Conservation (phyloP, 1,140 invertebrate genomes). For the Drosophila pseudoananassae region DNA sequence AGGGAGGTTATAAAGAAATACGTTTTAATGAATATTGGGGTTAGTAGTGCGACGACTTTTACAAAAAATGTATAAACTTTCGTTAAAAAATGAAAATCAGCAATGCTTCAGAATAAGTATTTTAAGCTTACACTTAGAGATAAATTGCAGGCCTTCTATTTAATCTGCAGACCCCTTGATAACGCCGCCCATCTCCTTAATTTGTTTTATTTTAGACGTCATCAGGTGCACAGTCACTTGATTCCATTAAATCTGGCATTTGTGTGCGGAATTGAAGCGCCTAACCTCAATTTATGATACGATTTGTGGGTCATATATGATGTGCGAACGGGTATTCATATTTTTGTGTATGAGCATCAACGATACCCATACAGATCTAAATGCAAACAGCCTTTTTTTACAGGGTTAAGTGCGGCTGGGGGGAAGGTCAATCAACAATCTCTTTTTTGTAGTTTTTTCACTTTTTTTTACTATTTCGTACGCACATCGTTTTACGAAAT, state of each 20-base stretch:
- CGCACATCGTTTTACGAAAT: conserved; percentile 39
- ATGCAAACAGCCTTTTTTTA: conserved; percentile 67
- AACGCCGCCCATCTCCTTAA: conserved; percentile 31
- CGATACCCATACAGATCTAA: conserved; percentile 28
- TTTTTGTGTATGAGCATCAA: conserved; percentile 19
- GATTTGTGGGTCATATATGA: conserved; percentile 75
- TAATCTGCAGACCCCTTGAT: neutral
- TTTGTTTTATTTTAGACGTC: conserved; percentile 33
- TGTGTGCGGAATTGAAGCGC: conserved; percentile 73
- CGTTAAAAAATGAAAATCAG: neutral
- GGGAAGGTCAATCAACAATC: conserved; percentile 75
- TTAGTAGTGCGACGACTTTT: neutral
- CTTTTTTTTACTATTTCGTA: conserved; percentile 70
- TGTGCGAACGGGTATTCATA: conserved; percentile 33
- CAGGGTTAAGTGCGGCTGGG: conserved; percentile 71
- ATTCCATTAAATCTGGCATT: conserved; percentile 45
- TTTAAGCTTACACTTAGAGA: neutral
- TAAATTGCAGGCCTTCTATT: conserved; percentile 3
- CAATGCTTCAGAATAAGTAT: neutral
- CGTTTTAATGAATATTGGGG: neutral
- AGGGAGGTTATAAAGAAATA: neutral
- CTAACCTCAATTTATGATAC: conserved; percentile 70
- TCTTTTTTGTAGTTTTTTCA: conserved; percentile 46
- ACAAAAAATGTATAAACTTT: neutral
- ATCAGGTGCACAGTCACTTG: conserved; percentile 52